Evolutionary conservation across 2,888 invertebrate species (phyloP).

Genomic region (Halocaridina rubra): DNA sequence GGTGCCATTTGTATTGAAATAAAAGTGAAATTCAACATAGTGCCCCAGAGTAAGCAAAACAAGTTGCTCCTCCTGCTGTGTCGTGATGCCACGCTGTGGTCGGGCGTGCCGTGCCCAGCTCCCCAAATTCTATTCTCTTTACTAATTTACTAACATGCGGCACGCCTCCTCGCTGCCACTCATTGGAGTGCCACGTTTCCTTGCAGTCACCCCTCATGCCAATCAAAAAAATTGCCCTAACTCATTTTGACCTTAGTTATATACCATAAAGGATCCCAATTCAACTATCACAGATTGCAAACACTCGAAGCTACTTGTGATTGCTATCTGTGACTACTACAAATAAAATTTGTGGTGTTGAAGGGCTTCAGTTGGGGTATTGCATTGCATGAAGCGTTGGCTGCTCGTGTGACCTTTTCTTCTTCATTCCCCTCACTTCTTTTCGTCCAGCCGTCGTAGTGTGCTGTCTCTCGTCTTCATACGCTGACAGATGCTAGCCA

Average conservation of each 20-base stretch:
- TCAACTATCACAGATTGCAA: no score
- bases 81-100: constrained; percentile 60
- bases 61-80: constrained; percentile 25
- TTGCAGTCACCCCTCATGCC: no score
- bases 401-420: constrained; percentile 32
- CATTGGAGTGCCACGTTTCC: constrained; percentile 17
- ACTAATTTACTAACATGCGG: constrained; percentile 59
- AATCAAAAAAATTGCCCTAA: no score
- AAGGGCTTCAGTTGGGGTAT: not conserved
- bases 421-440: constrained; percentile 4
- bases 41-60: not conserved
- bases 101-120: constrained; percentile 50
- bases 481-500: constrained; percentile 2
- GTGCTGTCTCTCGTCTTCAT: constrained; percentile 43
- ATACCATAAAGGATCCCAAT: no score
- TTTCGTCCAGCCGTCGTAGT: constrained; percentile 43
- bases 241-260: no score
- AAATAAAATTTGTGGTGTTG: no score
- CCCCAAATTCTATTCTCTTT: not conserved
- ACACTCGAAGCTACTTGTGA: no score
- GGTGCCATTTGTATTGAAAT: constrained; percentile 10
- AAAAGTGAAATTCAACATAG: not conserved
- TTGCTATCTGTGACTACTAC: no score
- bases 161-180: constrained; percentile 55
- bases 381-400: constrained; percentile 22